A percentile compares a stretch with the other conserved stretches of the same genome.
Evolutionary conservation across 2,113 vertebrate species (phyloP).

Genomic region (Arenaria interpres): DNA sequence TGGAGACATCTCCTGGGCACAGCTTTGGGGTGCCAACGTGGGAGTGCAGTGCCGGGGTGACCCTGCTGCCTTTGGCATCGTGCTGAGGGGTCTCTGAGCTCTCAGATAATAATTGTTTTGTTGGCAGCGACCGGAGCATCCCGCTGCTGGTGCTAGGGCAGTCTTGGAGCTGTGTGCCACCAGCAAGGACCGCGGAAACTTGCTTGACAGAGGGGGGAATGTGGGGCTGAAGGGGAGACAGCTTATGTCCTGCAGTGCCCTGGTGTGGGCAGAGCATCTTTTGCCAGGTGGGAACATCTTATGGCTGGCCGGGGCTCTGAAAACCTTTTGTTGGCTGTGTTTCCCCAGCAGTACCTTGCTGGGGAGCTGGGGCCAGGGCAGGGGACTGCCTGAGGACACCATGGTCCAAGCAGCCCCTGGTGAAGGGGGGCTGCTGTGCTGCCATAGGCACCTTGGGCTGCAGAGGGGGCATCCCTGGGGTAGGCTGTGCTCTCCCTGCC

Average conservation of each 20-base stretch:
- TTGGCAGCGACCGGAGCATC: rapidly evolving
- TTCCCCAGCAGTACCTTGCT: background rate
- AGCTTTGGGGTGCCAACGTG: background rate
- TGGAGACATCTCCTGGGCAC: background rate
- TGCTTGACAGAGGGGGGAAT: background rate
- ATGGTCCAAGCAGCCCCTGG: background rate
- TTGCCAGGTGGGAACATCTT: background rate
- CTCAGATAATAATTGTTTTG: rapidly evolving
- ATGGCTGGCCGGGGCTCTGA: rapidly evolving
- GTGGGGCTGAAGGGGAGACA: background rate
- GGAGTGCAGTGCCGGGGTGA: rapidly evolving
- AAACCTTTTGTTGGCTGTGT: rapidly evolving
- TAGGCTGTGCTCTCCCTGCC: background rate
- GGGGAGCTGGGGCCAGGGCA: background rate
- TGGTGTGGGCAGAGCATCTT: background rate
- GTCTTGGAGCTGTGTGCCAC: rapidly evolving
- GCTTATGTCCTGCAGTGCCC: background rate
- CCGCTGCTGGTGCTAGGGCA: rapidly evolving
- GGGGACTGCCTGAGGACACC: background rate
- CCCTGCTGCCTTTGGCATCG: background rate
- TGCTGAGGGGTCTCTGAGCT: background rate
- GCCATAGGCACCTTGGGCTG: background rate
- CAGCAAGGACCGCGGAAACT: background rate
- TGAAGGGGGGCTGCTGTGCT: background rate
- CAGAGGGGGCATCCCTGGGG: no score